Evolutionary conservation across 2,113 vertebrate species (phyloP).

Genomic region (Anguilla rostrata): DNA sequence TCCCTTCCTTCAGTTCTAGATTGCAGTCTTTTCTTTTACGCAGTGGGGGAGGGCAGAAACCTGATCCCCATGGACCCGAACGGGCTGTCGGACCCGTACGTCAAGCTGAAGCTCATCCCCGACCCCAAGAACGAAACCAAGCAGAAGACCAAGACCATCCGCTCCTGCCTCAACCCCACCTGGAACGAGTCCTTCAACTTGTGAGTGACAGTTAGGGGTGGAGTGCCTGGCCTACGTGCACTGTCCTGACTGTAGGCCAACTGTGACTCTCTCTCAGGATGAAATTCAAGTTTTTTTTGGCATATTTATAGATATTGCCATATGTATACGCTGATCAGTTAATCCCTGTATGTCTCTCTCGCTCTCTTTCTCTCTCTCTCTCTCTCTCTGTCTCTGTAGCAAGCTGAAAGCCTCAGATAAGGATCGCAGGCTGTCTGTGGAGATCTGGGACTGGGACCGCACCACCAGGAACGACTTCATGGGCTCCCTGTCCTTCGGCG

Average conservation of each 20-base stretch:
- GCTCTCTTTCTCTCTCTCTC: slow-evolving; percentile 16
- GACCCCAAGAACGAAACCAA: slow-evolving; percentile 97
- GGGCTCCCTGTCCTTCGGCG: slow-evolving; percentile 94
- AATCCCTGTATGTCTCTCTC: background rate
- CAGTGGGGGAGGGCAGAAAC: slow-evolving; percentile 90
- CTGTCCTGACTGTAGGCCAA: too few relatives aligned
- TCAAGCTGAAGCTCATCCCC: slow-evolving; percentile 96
- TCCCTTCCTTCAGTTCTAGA: background rate
- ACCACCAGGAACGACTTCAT: slow-evolving; percentile 98
- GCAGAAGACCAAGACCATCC: slow-evolving; percentile 96
- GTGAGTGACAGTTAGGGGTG: slow-evolving; percentile 69
- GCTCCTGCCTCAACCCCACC: slow-evolving; percentile 87
- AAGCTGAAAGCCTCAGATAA: slow-evolving; percentile 90
- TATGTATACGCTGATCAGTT: too few relatives aligned
- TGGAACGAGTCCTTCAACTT: slow-evolving; percentile 93
- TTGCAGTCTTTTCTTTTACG: slow-evolving; percentile 9
- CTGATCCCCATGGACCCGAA: slow-evolving; percentile 98
- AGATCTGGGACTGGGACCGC: slow-evolving; percentile 98
- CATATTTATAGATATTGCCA: too few relatives aligned
- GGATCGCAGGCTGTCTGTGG: slow-evolving; percentile 88
- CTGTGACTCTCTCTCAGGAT: too few relatives aligned
- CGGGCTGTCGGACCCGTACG: slow-evolving; percentile 92
- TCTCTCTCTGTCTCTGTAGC: slow-evolving; percentile 57
- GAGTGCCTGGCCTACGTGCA: too few relatives aligned
- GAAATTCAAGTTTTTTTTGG: too few relatives aligned